These are phyloP conservation scores for Perdita meconis DNA, from an alignment of 2,888 invertebrate genomes.

Conservation along the genomic window DNA sequence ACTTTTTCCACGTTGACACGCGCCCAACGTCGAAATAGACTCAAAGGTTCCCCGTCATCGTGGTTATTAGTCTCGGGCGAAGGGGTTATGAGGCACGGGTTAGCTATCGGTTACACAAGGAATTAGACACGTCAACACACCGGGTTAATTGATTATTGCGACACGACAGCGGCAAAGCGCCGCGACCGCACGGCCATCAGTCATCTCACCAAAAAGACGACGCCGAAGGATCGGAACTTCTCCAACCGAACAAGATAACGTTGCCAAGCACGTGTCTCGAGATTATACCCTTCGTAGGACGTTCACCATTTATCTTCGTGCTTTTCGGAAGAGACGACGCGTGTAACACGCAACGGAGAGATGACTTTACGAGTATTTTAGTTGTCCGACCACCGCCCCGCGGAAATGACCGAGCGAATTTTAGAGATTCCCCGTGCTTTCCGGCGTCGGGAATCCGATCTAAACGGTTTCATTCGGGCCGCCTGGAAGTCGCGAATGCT, in stretches of 20 bases:
- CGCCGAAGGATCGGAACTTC: constrained; percentile 6
- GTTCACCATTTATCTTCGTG: constrained; percentile 53
- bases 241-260: constrained; percentile 48
- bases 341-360: constrained; percentile 37
- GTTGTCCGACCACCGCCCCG: background rate
- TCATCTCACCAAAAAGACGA: constrained; percentile 67
- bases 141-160: constrained; percentile 78
- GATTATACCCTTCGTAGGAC: constrained; percentile 49
- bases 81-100: constrained; percentile 76
- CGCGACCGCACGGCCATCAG: constrained; percentile 58
- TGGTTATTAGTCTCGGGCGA: constrained; percentile 68
- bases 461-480: background rate
- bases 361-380: constrained; percentile 43
- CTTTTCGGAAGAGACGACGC: constrained; percentile 32
- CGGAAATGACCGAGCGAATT: constrained; percentile 16
- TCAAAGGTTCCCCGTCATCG: constrained; percentile 27
- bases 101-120: constrained; percentile 75
- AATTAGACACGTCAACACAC: constrained; percentile 78
- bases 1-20: constrained; percentile 22
- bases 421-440: background rate
- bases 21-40: constrained; percentile 51
- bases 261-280: constrained; percentile 50
- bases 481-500: background rate
- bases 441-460: background rate
- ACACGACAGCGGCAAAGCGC: constrained; percentile 69